phyloP scores from a whole-genome alignment of 2,888 invertebrate species.

The Sceliomorpha sp. region DNA sequence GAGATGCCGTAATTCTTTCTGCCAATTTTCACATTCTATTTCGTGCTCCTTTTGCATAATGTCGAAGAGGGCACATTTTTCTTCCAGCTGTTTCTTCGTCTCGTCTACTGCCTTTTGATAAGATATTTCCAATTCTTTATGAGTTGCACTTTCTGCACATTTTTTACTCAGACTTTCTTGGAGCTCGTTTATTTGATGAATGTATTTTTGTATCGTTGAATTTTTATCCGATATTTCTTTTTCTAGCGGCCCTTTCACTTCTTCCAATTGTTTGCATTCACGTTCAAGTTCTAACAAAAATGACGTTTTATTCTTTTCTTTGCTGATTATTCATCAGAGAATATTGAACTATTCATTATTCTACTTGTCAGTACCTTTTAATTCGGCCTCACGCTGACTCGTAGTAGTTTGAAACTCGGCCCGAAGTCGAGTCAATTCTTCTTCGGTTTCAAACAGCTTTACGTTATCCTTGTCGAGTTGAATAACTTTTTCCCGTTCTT shows the following conservation, averaged over 20 bases:
- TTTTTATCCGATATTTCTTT: constrained; percentile 71
- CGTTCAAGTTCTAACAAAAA: no score
- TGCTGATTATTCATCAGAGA: no score
- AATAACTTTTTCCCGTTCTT: constrained; percentile 80
- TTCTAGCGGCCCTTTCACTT: constrained; percentile 73
- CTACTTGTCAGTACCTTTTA: constrained; percentile 57
- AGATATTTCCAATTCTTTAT: constrained; percentile 63
- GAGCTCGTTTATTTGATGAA: constrained; percentile 68
- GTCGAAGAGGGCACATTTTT: constrained; percentile 75
- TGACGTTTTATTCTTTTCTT: no score
- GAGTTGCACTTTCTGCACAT: constrained; percentile 62
- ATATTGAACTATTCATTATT: not conserved
- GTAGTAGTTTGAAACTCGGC: constrained; percentile 81
- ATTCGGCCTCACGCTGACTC: constrained; percentile 52
- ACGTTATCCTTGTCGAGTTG: constrained; percentile 82
- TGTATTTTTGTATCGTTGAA: constrained; percentile 72
- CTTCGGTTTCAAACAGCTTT: constrained; percentile 85
- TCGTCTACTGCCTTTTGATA: constrained; percentile 76
- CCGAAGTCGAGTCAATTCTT: constrained; percentile 84
- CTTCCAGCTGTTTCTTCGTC: constrained; percentile 71
- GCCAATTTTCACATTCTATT: constrained; percentile 61
- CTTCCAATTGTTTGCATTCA: constrained; percentile 64
- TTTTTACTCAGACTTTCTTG: constrained; percentile 66
- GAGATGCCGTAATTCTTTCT: constrained; percentile 69
- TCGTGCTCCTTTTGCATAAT: constrained; percentile 74